Conservation (phyloP, 2,888 invertebrate genomes). For the Tholera decimalis region DNA sequence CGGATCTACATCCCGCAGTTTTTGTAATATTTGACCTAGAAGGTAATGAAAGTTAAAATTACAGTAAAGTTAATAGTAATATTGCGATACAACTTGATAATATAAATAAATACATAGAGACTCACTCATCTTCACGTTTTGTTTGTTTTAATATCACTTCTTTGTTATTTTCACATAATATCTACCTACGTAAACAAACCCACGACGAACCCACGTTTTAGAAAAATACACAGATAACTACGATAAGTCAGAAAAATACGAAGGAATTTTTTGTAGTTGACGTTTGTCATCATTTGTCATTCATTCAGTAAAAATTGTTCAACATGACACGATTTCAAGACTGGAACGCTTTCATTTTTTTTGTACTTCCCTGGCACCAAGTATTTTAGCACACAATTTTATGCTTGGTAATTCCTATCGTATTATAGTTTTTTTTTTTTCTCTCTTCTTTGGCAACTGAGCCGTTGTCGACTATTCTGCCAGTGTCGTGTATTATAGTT, state of each 20-base stretch:
- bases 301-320: not conserved
- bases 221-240: too few relatives aligned
- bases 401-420: not conserved
- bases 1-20: conserved; percentile 80
- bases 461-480: too few relatives aligned
- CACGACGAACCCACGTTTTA: conserved; percentile 59
- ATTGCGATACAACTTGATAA: not conserved
- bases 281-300: not conserved
- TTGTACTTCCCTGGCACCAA: not conserved
- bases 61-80: not conserved
- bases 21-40: conserved; percentile 83
- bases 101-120: conserved; percentile 2
- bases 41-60: conserved; percentile 37
- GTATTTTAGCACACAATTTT: not conserved
- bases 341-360: conserved; percentile 2
- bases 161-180: conserved; percentile 11
- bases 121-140: conserved; percentile 68
- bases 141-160: conserved; percentile 8
- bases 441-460: too few relatives aligned
- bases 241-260: too few relatives aligned
- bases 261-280: conserved; percentile 6
- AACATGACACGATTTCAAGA: not conserved
- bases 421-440: not conserved
- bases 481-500: too few relatives aligned
- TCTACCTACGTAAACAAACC: conserved; percentile 62